Base-by-base conservation (phyloP, 2,113 vertebrate species). In the Odocoileus hemionus region DNA sequence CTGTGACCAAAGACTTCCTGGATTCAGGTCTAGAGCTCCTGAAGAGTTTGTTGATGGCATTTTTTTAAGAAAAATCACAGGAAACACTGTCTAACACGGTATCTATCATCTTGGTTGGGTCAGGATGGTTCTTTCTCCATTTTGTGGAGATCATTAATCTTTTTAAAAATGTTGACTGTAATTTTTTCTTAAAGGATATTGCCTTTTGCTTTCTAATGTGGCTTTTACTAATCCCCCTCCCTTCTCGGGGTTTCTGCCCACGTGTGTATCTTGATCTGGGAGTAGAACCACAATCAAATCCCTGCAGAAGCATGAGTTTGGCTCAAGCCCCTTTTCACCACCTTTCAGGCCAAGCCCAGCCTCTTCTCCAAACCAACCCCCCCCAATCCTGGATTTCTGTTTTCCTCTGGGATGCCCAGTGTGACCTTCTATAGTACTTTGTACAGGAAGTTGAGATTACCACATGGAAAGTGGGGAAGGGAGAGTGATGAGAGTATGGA, bases 191-290 rank as follows among this genome's bases (percentile, higher is more conserved):
- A 86, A 78, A 79, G 21, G 7, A 76, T 50, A 54, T 45, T 74
- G 74, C 17, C 5, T 87, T 90, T 67, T 87, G 79, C 55, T 97
- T 82, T 87, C 60, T 87, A 39, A 54, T 7, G 14, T 11, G 64
- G 28, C 86, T 45, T 57, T 78, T 25, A 61, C 64, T 43, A 57
- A 33, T 23, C 39, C 23, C 54, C 7, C 89, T 61, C 30, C 50
- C n/a, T 86, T 85, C 67, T 54, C 28, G 1, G 82, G 33, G 13
- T 54, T 89, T 84, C 39, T 45, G 45, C 52, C 54, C 70, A 28
- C 5, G 0, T 2, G 3, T n/a, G 61, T 14, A 39, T 36, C 33
- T 74, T 21, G 6, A 39, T 50, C 86, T 83, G 54, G 61, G 23
- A 52, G 45, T 43, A 54, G 39, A 4, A 23, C 39, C 33, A 88